phyloP scores from a whole-genome alignment of 2,113 vertebrate genomes.

The Grus americana region DNA sequence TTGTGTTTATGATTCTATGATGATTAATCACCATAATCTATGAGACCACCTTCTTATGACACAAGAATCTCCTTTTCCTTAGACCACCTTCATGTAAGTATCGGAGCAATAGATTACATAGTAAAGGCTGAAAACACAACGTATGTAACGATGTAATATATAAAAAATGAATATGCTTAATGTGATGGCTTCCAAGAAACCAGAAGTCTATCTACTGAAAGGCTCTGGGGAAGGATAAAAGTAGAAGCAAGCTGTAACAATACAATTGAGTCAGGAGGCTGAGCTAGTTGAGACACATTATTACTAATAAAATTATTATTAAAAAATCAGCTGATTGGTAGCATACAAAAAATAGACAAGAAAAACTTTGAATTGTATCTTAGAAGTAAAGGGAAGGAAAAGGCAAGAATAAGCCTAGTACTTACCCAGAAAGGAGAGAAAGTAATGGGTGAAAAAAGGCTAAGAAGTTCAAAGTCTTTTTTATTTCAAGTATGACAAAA shows the following conservation, averaged over 20 bases:
- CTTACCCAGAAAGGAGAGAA: not conserved
- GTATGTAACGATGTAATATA: fast-evolving
- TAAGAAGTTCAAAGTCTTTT: not conserved
- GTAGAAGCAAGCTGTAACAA: not conserved
- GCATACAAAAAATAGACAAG: not conserved
- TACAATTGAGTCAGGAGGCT: not conserved
- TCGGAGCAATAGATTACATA: not conserved
- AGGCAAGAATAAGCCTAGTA: not conserved
- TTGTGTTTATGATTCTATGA: not conserved
- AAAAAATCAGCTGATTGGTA: not conserved
- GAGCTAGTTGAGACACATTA: not conserved
- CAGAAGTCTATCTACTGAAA: not conserved
- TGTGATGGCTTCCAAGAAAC: not conserved
- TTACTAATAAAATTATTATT: not conserved
- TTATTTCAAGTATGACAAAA: not conserved
- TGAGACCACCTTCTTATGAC: not conserved
- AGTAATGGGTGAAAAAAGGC: not conserved
- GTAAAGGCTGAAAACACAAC: not conserved
- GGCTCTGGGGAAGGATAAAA: not conserved
- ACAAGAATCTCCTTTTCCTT: not conserved
- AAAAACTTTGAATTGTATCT: not conserved
- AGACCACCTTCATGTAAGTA: not conserved
- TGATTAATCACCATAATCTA: not conserved
- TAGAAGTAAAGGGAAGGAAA: not conserved
- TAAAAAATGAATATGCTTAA: not conserved